Evolutionary conservation across 2,113 vertebrate species (phyloP).

Genomic region (Spheniscus mendiculus): DNA sequence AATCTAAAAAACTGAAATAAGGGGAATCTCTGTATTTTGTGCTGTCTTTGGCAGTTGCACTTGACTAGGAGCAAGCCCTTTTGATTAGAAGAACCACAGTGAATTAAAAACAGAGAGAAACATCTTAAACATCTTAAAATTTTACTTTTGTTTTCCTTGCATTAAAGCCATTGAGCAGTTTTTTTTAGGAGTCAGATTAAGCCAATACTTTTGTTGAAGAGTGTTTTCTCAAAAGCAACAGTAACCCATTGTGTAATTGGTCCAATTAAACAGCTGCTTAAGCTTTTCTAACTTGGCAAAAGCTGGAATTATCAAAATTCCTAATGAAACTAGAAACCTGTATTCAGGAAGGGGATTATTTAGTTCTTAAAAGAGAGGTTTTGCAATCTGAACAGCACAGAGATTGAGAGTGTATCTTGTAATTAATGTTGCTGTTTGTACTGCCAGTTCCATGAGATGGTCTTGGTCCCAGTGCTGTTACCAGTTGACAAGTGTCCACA

Average conservation of each 20-base stretch:
- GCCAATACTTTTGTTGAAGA: slow-evolving; percentile 27
- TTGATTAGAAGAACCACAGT: not conserved
- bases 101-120: not conserved
- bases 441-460: not conserved
- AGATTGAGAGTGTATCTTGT: not conserved
- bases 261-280: slow-evolving; percentile 51
- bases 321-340: not conserved
- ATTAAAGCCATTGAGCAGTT: not conserved
- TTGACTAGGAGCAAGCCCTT: not conserved
- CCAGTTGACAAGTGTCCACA: not conserved
- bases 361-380: not conserved
- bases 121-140: not conserved
- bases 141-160: not conserved
- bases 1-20: not conserved
- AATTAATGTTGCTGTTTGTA: not conserved
- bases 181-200: slow-evolving; percentile 41
- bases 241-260: slow-evolving; percentile 15
- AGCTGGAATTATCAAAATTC: not conserved
- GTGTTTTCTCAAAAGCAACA: not conserved
- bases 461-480: not conserved
- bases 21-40: not conserved
- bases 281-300: not conserved
- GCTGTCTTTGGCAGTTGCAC: not conserved
- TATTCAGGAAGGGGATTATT: not conserved
- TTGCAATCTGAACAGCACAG: not conserved